Conservation (phyloP, 1,140 invertebrate species). For the Leptoteleia sp. region DNA sequence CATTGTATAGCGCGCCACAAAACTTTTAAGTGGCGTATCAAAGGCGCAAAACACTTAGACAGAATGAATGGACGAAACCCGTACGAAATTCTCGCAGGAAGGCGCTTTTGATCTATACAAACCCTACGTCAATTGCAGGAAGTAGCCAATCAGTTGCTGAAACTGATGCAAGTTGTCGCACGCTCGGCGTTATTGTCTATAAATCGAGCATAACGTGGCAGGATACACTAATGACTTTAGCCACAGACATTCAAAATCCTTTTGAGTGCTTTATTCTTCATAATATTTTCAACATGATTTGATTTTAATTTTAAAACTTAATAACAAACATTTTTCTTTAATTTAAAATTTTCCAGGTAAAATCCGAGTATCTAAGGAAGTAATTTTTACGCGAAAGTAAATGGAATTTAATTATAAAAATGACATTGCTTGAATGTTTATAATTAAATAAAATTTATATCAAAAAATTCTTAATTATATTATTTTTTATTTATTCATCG, state of each 20-base stretch:
- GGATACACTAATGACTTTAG: conserved; percentile 68
- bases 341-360: too few species aligned
- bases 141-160: conserved; percentile 68
- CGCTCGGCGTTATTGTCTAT: conserved; percentile 63
- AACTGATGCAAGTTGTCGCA: conserved; percentile 54
- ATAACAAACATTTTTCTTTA: too few species aligned
- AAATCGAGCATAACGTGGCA: conserved; percentile 70
- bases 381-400: too few species aligned
- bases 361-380: too few species aligned
- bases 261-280: too few species aligned
- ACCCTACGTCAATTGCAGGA: conserved; percentile 69
- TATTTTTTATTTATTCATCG: too few species aligned
- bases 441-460: too few species aligned
- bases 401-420: too few species aligned
- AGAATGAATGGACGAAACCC: conserved; percentile 41
- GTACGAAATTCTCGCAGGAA: conserved; percentile 50
- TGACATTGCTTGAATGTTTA: too few species aligned
- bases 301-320: too few species aligned
- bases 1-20: conserved; percentile 5
- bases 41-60: conserved; percentile 13
- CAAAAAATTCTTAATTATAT: too few species aligned
- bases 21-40: conserved; percentile 1
- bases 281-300: too few species aligned
- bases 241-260: conserved; percentile 13
- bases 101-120: conserved; percentile 62